Base-by-base conservation (phyloP, 2,113 vertebrate genomes). In the Stigmatopora nigra region DNA sequence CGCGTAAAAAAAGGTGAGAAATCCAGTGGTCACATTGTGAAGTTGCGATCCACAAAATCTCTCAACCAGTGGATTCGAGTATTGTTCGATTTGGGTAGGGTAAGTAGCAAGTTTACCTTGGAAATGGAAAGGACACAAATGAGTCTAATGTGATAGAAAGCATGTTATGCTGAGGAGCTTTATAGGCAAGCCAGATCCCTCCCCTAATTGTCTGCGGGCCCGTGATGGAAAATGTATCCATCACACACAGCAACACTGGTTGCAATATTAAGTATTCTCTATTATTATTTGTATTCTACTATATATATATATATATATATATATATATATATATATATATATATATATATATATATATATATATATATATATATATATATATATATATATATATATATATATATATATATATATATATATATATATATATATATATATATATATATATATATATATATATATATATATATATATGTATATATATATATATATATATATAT, bases 11-110 rank as follows among this genome's bases (percentile, higher is more conserved):
- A 72, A 65, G 65, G 72, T 67, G 64, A 75, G 63, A 31, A 31
- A 3, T 52, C 47, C 51, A 36, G 41, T 25, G 5, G 47, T 83
- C 73, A 81, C 82, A 84, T 86, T 68, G 75, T 73, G 65, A 16
- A 51, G 8, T 0, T 3, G 17, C 15, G 31, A 12, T 15, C 22
- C 53, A 31, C 12, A 1, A 4, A 14, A 22, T 22, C 7, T 22
- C 52, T 20, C 13, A 14, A n/a, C 13, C 0, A 56, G 13, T 56
- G 19, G 12, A 11, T 53, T 53, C 52, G 1, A 14, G 13, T 15
- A 31, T 31, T 16, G 53, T 7, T 56, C 53, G 31, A 31, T 31
- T 31, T 7, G 14, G 15, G 4, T 31, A 7, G 1, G 1, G 14
- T 31, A 8, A 1, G 14, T 31, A 8, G 2, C 53, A 58, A 62